Evolutionary conservation across 2,888 invertebrate genomes (phyloP), one percentile per base, ranked within the genome.

Genomic region (Agrochola circellaris): DNA sequence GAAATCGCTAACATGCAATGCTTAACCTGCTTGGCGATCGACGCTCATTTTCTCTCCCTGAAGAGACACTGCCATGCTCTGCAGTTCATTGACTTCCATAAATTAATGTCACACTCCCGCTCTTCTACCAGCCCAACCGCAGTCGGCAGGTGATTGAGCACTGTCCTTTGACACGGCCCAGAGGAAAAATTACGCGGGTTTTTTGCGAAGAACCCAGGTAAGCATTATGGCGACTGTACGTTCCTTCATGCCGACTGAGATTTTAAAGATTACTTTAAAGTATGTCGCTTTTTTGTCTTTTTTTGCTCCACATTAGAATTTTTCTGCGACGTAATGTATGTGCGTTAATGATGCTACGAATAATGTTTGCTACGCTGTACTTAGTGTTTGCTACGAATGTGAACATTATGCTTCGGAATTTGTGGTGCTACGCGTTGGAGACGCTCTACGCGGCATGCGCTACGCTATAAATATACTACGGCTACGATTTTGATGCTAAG

Each of bases 121-220:
- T 51, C 6, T 1, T 64, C 83, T 87, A 11, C 17, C 90, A 84
- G 93, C 94, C 91, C 89, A 60, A 91, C 90, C 89, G 75, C 91
- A 91, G 84, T 90, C 90, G 90, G 91, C 94, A 93, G 93, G 95
- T 95, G 95, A 95, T 95, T 94, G 95, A 95, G 92, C 93, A 91
- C 91, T 92, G 94, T 94, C 94, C 94, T 95, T 95, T 95, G 95
- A 95, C 94, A 94, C 89, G 90, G 92, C 91, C 90, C 90, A 90
- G 89, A 92, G 92, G 93, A 95, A 95, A 95, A 95, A 95, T 95
- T 94, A 93, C 93, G 90, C 89, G 93, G 93, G 92, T 94, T 89
- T 95, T 94, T 94, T 94, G 91, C 91, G 89, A 93, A 91, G 91
- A 93, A 91, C 91, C 91, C 93, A 93, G 88, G 93, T 91, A 91